phyloP scores from a whole-genome alignment of 2,113 vertebrate genomes.

The Vombatus ursinus region DNA sequence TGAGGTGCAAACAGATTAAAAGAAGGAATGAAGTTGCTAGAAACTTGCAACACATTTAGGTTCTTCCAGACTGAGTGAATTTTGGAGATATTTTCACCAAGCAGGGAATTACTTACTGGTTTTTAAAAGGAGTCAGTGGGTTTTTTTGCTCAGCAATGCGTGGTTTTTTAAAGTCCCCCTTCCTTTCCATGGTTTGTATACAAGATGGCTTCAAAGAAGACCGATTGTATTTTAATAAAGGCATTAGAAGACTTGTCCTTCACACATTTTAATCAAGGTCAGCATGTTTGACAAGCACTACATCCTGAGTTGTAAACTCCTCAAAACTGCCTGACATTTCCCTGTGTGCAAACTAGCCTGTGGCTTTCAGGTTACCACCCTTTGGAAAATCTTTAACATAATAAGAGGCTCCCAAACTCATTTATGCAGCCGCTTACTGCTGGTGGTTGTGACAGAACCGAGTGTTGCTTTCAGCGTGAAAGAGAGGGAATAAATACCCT shows the following conservation, averaged over 20 bases:
- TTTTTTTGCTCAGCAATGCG: not conserved
- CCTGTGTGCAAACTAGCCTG: constrained; percentile 44
- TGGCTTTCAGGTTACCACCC: constrained; percentile 65
- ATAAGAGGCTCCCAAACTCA: constrained; percentile 61
- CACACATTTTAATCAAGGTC: constrained; percentile 66
- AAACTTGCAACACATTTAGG: constrained; percentile 49
- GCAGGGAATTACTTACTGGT: constrained; percentile 18
- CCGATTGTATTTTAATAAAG: constrained; percentile 21
- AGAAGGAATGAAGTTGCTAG: constrained; percentile 71
- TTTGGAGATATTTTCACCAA: constrained; percentile 55
- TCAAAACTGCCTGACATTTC: constrained; percentile 41
- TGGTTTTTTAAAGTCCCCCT: not conserved
- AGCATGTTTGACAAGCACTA: constrained; percentile 60
- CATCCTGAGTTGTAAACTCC: constrained; percentile 61
- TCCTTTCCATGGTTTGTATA: not conserved
- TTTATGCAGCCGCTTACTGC: constrained; percentile 53
- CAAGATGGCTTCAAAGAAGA: constrained; percentile 18
- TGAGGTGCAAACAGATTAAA: constrained; percentile 75
- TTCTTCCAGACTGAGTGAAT: not conserved
- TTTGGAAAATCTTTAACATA: constrained; percentile 68
- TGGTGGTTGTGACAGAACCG: not conserved
- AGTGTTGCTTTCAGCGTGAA: not conserved
- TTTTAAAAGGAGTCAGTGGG: not conserved
- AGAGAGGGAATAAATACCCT: constrained; percentile 45
- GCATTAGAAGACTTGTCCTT: constrained; percentile 14